phyloP scores from a whole-genome alignment of 2,888 invertebrate genomes.

The Rambutsinella grinnellia region DNA sequence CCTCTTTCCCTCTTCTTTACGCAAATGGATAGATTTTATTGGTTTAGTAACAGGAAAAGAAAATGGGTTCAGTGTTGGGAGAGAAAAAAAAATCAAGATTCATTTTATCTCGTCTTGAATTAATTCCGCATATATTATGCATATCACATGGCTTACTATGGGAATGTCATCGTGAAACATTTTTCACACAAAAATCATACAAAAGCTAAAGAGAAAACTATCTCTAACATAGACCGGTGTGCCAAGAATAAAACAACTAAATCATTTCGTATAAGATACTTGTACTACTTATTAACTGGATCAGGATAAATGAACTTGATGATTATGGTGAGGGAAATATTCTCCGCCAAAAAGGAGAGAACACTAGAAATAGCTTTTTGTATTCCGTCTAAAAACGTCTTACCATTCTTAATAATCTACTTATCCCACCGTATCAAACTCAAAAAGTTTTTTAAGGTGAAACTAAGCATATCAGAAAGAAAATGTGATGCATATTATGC shows the following conservation, averaged over 20 bases:
- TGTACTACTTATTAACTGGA: slow-evolving; percentile 3
- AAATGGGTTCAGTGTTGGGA: neutral
- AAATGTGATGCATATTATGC: neutral
- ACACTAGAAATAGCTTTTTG: too few species aligned
- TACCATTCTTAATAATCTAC: too few species aligned
- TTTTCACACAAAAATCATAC: neutral
- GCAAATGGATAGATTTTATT: neutral
- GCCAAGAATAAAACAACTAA: neutral
- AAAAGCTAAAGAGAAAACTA: neutral
- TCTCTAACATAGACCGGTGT: neutral
- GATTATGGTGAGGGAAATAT: neutral
- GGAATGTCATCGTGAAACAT: neutral
- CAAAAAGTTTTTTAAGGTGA: too few species aligned
- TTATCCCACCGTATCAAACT: too few species aligned
- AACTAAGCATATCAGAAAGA: neutral
- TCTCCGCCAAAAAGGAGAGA: neutral
- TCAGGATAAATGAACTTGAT: slow-evolving; percentile 6
- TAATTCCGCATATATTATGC: too few species aligned
- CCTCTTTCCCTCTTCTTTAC: too few species aligned
- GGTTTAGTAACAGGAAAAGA: neutral
- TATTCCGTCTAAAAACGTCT: too few species aligned
- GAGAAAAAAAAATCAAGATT: neutral
- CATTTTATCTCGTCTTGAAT: too few species aligned
- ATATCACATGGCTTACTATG: too few species aligned
- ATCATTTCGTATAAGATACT: neutral